Conservation (phyloP, 2,797 vertebrate species). For the Coregonus sp. region DNA sequence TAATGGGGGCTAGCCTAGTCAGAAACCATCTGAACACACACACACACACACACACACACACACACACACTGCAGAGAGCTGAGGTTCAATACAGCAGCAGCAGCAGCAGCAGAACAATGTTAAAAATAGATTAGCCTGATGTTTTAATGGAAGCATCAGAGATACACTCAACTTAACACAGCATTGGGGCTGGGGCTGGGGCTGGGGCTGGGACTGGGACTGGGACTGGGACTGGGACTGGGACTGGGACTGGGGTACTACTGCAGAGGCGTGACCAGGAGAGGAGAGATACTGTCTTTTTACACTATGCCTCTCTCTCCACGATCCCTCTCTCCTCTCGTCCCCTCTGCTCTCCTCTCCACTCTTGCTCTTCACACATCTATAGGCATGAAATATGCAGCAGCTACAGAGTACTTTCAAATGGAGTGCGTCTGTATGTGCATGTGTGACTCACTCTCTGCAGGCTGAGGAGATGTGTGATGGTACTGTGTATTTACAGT, state of each 20-base stretch:
- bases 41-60: background rate
- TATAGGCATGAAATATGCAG: conserved; percentile 74
- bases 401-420: conserved; percentile 62
- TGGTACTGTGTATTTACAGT: conserved; percentile 87
- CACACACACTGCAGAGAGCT: too few relatives aligned
- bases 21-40: background rate
- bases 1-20: background rate
- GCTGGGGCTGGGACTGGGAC: too few relatives aligned
- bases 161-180: conserved; percentile 67
- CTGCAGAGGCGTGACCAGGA: conserved; percentile 8
- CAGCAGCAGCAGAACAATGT: conserved; percentile 41
- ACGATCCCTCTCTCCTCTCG: conserved; percentile 26
- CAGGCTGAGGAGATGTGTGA: conserved; percentile 79
- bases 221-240: conserved; percentile 1
- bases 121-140: conserved; percentile 58
- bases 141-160: conserved; percentile 67
- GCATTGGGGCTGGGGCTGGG: conserved; percentile 54
- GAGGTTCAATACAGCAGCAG: conserved; percentile 21
- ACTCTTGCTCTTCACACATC: conserved; percentile 53
- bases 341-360: background rate
- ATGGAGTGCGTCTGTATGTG: conserved; percentile 22
- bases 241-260: conserved; percentile 46
- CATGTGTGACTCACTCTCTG: conserved; percentile 77
- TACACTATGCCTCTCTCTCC: conserved; percentile 2
- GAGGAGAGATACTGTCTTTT: conserved; percentile 23